Evolutionary conservation across 2,797 vertebrate species (phyloP).

Genomic region (Eleutherodactylus coqui): DNA sequence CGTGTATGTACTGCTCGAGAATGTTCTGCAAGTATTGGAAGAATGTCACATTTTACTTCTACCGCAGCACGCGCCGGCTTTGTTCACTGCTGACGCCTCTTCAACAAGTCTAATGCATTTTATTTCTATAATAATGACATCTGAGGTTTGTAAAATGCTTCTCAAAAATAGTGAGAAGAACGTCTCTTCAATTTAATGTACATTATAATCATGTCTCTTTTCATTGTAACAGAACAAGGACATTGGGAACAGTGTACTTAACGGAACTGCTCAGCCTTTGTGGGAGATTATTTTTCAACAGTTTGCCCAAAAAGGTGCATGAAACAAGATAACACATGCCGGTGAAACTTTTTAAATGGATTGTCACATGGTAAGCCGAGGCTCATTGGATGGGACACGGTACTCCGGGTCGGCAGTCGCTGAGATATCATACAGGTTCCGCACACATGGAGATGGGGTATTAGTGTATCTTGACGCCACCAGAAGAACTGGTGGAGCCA

Average conservation of each 20-base stretch:
- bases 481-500: too few species aligned
- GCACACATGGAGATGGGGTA: too few species aligned
- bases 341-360: background rate
- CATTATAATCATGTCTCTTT: constrained; percentile 1
- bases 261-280: background rate
- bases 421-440: too few species aligned
- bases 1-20: background rate
- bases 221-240: background rate
- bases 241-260: background rate
- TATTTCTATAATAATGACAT: background rate
- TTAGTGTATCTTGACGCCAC: too few species aligned
- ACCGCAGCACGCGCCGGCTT: background rate
- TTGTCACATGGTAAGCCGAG: too few species aligned
- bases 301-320: background rate
- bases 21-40: background rate
- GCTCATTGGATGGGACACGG: too few species aligned
- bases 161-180: background rate
- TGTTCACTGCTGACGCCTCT: background rate
- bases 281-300: background rate
- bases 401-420: too few species aligned
- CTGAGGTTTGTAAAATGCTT: background rate
- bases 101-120: background rate
- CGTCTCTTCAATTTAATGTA: background rate
- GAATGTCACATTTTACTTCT: background rate
- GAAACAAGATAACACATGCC: background rate